Evolutionary conservation across 2,888 invertebrate species (phyloP).

Genomic region (Hydraecia micacea): DNA sequence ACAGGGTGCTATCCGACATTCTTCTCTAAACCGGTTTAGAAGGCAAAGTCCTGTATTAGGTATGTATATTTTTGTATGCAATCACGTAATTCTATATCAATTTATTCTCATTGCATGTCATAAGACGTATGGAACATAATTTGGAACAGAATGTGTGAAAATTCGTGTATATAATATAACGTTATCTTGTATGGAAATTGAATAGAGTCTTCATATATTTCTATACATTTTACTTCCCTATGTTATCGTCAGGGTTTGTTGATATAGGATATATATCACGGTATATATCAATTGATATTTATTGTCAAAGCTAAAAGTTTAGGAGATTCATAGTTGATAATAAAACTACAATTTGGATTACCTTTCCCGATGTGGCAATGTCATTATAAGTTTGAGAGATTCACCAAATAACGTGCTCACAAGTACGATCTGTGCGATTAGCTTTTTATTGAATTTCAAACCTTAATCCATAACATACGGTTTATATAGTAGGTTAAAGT

Average conservation of each 20-base stretch:
- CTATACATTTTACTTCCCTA: background rate
- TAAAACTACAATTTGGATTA: background rate
- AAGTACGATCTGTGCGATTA: background rate
- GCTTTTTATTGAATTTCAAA: background rate
- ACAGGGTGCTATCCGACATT: conserved; percentile 13
- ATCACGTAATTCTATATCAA: background rate
- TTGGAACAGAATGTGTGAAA: background rate
- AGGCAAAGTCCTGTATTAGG: conserved; percentile 43
- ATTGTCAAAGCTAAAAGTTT: background rate
- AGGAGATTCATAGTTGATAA: no score
- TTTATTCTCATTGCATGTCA: background rate
- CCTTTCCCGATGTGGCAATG: background rate
- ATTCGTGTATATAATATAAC: background rate
- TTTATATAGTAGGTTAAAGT: background rate
- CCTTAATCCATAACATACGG: background rate
- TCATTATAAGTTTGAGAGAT: background rate
- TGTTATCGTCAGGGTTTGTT: background rate
- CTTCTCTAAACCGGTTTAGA: conserved; percentile 42
- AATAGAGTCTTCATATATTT: background rate
- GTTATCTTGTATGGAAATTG: background rate
- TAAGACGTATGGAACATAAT: background rate
- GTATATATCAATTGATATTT: background rate
- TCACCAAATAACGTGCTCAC: background rate
- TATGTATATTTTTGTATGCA: conserved; percentile 26
- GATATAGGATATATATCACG: background rate